Conservation (phyloP, 2,113 vertebrate genomes). For the Caranx ignobilis region DNA sequence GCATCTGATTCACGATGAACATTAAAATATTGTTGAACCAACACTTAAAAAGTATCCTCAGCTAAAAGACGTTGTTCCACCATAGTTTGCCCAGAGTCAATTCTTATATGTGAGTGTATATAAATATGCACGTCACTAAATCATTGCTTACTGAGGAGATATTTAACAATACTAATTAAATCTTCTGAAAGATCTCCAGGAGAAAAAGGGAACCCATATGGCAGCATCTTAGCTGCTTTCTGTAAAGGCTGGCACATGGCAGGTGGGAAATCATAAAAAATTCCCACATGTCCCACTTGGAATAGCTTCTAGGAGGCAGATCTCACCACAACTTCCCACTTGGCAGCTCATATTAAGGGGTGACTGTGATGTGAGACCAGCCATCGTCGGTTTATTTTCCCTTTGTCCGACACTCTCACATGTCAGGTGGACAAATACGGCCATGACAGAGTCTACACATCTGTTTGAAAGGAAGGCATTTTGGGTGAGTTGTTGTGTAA, state of each 20-base stretch:
- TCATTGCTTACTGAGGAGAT: conserved; percentile 2
- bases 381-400: background rate
- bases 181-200: conserved; percentile 7
- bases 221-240: conserved; percentile 13
- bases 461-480: conserved; percentile 56
- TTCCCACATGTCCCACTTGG: conserved; percentile 46
- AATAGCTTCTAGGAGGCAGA: conserved; percentile 9
- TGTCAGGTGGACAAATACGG: background rate
- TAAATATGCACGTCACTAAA: background rate
- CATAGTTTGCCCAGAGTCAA: background rate
- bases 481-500: conserved; percentile 57
- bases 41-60: no score
- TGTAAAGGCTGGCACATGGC: conserved; percentile 30
- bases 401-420: background rate
- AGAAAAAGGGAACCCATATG: conserved; percentile 35
- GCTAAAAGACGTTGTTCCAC: background rate
- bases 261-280: conserved; percentile 36
- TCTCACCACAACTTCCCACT: conserved; percentile 4
- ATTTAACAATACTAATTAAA: conserved; percentile 11
- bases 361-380: conserved; percentile 31
- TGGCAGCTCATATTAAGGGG: conserved; percentile 30
- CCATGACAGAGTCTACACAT: conserved; percentile 29
- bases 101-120: background rate
- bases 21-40: background rate
- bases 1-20: background rate